phyloP scores from a whole-genome alignment of 2,113 vertebrate genomes.

The Notiomystis cincta region DNA sequence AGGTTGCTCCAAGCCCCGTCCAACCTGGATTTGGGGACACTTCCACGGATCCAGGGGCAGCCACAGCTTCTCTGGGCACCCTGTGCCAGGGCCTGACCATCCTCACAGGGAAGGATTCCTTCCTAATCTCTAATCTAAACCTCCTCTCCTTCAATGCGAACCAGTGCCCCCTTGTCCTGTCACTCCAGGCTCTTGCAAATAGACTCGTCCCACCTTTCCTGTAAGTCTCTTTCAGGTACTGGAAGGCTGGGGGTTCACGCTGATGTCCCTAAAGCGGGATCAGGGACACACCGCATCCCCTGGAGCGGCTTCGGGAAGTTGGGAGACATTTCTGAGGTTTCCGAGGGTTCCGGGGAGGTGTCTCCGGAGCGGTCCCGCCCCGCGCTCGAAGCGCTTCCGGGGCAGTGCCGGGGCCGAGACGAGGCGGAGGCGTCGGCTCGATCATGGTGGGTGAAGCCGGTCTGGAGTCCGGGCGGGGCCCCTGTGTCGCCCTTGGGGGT shows the following conservation, averaged over 20 bases:
- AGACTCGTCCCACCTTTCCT: not conserved
- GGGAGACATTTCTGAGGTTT: fast-evolving
- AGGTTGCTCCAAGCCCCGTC: not conserved
- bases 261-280: too few relatives aligned
- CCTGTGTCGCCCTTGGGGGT: not conserved
- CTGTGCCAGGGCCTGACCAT: not conserved
- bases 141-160: not conserved
- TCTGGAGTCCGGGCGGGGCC: not conserved
- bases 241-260: too few relatives aligned
- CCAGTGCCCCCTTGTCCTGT: not conserved
- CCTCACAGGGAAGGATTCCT: not conserved
- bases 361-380: not conserved
- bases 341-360: not conserved
- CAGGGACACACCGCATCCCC: fast-evolving
- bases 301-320: fast-evolving
- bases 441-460: not conserved
- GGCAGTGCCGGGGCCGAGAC: not conserved
- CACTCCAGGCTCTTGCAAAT: not conserved
- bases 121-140: not conserved
- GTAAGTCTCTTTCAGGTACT: not conserved
- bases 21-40: not conserved
- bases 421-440: not conserved
- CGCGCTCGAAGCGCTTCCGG: not conserved
- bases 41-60: not conserved
- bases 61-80: not conserved